Base-by-base conservation (phyloP, 2,888 invertebrate species). In the Ypsolopha sequella region DNA sequence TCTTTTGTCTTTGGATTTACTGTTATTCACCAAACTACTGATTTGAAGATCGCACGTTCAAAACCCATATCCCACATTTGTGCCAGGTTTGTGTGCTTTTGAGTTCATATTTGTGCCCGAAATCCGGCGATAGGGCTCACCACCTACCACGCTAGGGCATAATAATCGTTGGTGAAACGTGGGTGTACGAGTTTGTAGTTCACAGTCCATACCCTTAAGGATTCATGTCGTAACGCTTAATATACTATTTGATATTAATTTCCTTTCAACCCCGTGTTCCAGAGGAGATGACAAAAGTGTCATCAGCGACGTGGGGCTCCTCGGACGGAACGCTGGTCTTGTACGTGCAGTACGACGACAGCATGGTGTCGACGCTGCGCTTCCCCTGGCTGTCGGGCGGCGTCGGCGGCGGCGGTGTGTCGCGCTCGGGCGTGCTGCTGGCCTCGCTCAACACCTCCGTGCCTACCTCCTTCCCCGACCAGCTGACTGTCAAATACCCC, bases 281-380 rank as follows among this genome's bases (percentile, higher is more conserved):
- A 95, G 97, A 97, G 89, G 96, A 97, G 87, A 92, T 97, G 68
- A 88, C 97, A 67, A 91, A 92, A 59, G 88, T 89, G 58, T 92
- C 91, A 53, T 91, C 94, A 68, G 97, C 97, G 48, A 86, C 95
- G 61, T 98, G 98, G 98, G 91, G 94, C 73, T 95, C 92, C 52
- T 87, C 89, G 13, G 94, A 95, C 73, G 96, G 96, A 50, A 89
- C 91, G 41, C 91, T 92, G 66, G 90, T 98, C 54, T 89, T 97
- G 72, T 98, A 91, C 80, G 95, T 93, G 51, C 91, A 92, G 60
- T 96, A 95, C 84, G 95, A 96, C 85, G 96, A 96, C 81, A 90
- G 91, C 52, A 88, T 89, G 57, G 94, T 95, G 52, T 91, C 93
- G 44, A 89, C 91, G 69, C 88, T 94, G 77, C 90, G 90, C 65